Evolutionary conservation across 1,140 invertebrate species (phyloP), one percentile per base, ranked within the genome.

Genomic region (Zaprionus camerounensis): DNA sequence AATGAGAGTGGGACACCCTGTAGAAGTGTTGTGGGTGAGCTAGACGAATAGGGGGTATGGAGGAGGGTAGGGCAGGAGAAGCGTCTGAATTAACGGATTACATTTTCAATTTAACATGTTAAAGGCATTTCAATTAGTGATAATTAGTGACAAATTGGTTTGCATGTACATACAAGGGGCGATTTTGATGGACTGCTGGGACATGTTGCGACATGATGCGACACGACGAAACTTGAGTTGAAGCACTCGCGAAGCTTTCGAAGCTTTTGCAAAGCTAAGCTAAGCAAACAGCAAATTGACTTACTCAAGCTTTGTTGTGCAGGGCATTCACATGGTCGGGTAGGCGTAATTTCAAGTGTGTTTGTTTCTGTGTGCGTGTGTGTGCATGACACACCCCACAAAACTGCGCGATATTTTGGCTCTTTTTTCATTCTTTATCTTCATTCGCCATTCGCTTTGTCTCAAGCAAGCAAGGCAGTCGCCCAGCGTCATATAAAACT

Each of bases 121-220:
- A 26, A 58, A 58, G 67, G 44, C 73, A 65, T 65, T 76, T 71
- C 61, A 76, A 76, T 71, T 71, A 76, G 55, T 44, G 55, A 13
- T 64, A 76, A 71, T 71, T 70, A 51, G 41, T 41, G 68, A 36
- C 41, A 64, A 76, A 76, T 76, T 71, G 68, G 24, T 59, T 71
- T 57, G 59, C 68, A 74, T 61, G 57, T 36, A 22, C 20, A 51
- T 11, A 51, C 46, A 51, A 56, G n/a, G 36, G 20, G 17, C 65
- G 26, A 55, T 62, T 63, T 34, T 49, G 49, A 46, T 57, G 38
- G 38, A 66, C 34, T 1, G 28, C 1, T 31, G 28, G 28, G 28
- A 41, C 44, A 9, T 49, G 44, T 5, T 49, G 44, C 20, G 20
- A 49, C 46, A 9, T 49, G 44, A 9, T 49, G 44, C 20, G 46